Evolutionary conservation across 2,113 vertebrate genomes (phyloP), one percentile per base, ranked within the genome.

Genomic region (Varanus komodoensis): DNA sequence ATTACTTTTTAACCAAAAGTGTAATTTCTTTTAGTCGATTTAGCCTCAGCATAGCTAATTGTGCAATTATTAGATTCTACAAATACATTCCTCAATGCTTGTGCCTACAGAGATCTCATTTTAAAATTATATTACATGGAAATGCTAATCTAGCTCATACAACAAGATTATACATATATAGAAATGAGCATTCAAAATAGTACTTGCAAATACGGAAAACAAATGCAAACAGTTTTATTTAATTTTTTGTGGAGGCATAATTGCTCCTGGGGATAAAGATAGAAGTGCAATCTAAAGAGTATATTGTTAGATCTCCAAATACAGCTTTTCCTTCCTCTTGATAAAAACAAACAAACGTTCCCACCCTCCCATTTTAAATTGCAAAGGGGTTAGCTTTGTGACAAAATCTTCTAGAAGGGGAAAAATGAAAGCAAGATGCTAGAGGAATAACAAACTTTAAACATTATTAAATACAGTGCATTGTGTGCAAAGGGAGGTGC

Each of bases 211-310:
- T 50, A 86, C 12, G 67, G 3, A 64, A 6, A 25, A 74, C 68
- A 86, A 82, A 48, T 50, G 69, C 21, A 29, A 67, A 52, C 29
- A 64, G 50, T 82, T 81, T 57, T 82, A 34, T 67, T 82, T 74
- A 82, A 69, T 19, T 54, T 90, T 38, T 85, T 85, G 68, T 6
- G 48, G 8, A 32, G 75, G 6, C 29, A 5, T 90, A 87, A 90
- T 86, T 74, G 17, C 75, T 90, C 85, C 75, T 32, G 81, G 8
- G 25, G 5, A 23, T 77, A 86, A 75, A 75, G n/a, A 86, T 87
- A 84, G 86, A 89, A 75, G 38, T 79, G n/a, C 74, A 73, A 88
- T 15, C n/a, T 71, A 88, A 80, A 86, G 54, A 25, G 34, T n/a
- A 54, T 77, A 68, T 75, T 79, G 32, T 89, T 69, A 75, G 17